Evolutionary conservation across 2,888 invertebrate species (phyloP), one percentile per base, ranked within the genome.

Genomic region (Philereme transversata): DNA sequence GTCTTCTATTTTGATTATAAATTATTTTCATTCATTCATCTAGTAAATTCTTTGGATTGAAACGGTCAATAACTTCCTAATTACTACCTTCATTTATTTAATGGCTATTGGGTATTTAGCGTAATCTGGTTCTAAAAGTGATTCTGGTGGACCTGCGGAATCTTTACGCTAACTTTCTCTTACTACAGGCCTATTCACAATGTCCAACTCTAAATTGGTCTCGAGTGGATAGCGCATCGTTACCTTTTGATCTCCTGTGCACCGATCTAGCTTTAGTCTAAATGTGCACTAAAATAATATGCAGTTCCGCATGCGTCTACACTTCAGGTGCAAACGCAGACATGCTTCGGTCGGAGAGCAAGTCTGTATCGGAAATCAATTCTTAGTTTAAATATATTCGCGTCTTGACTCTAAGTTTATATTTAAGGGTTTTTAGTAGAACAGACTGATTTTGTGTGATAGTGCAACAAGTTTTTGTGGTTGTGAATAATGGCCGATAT

Each of bases 191-290:
- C 35, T 35, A 35, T 9, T 48, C 6, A 22, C 0, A 46, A 47
- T 47, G 46, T 51, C 11, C 43, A 51, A 46, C 33, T 57, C 57
- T 62, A 51, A 54, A 50, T 60, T 59, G 52, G 56, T 69, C 70
- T 74, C 71, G 67, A 79, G 72, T 76, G 72, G 64, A 65, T 68
- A 67, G 69, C 67, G 71, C 73, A 71, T 81, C 81, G 70, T 82
- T 83, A 85, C 84, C 87, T 84, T 88, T 88, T 88, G 85, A 89
- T 90, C 88, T 89, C 85, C 72, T 86, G 83, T 85, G 76, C 79
- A 76, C 75, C 82, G 79, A 85, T 80, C 81, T 78, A 79, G 82
- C 76, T 84, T 86, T 87, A 86, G 88, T 88, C 89, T 87, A 84
- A 84, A 88, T 87, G 80, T 81, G 81, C 79, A 82, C 84, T 74